phyloP scores from a whole-genome alignment of 2,797 vertebrate genomes.

The Silurus aristotelis region DNA sequence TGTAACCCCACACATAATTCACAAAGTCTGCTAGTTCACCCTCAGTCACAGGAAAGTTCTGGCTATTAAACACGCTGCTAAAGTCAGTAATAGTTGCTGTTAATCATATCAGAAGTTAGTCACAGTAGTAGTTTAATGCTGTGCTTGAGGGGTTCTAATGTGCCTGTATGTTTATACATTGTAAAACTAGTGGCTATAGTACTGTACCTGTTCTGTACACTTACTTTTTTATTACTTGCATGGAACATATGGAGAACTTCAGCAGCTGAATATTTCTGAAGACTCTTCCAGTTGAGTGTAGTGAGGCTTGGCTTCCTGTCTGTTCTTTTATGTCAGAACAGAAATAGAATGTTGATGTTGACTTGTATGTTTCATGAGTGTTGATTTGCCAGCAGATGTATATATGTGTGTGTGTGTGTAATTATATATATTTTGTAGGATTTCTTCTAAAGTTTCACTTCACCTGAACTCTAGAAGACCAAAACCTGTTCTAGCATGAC shows the following conservation, averaged over 20 bases:
- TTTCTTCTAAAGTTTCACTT: no score
- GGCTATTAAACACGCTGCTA: neutral
- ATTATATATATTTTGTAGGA: no score
- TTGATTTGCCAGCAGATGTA: neutral
- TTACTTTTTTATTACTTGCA: neutral
- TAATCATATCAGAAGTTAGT: neutral
- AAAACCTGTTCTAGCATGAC: no score
- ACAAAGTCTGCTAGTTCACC: neutral
- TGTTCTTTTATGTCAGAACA: neutral
- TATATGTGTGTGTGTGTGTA: no score
- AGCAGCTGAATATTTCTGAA: neutral
- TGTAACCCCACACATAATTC: neutral
- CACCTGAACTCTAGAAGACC: no score
- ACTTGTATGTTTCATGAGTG: neutral
- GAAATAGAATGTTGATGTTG: neutral
- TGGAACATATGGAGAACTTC: constrained; percentile 8
- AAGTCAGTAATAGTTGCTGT: neutral
- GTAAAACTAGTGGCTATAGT: neutral
- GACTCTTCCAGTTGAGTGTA: neutral
- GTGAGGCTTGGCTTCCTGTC: neutral
- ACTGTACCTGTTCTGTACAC: neutral
- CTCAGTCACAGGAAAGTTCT: no score
- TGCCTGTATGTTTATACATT: neutral
- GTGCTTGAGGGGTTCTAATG: neutral
- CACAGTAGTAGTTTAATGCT: neutral